Evolutionary conservation across 2,113 vertebrate genomes (phyloP).

Genomic region (Zingel zingel): DNA sequence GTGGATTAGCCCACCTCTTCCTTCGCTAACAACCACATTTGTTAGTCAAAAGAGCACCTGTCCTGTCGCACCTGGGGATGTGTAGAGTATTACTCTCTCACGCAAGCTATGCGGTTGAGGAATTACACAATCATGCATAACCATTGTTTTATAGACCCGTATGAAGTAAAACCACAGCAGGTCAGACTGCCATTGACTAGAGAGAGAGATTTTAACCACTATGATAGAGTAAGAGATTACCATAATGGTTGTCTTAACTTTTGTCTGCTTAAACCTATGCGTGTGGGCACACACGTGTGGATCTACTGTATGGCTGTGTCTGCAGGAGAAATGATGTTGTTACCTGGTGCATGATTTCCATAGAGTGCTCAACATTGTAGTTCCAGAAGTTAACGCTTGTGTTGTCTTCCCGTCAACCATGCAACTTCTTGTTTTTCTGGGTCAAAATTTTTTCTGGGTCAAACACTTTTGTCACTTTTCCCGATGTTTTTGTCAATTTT

Average conservation of each 20-base stretch:
- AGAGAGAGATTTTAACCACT: background rate
- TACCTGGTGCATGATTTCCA: no score
- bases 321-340: no score
- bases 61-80: slow-evolving; percentile 1
- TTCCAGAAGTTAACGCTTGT: no score
- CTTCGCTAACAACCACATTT: slow-evolving; percentile 44
- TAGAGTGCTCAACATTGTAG: no score
- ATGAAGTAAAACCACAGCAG: background rate
- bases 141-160: background rate
- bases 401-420: no score
- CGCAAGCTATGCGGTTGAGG: background rate
- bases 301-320: background rate
- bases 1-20: slow-evolving; percentile 2
- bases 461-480: no score
- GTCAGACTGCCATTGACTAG: background rate
- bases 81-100: slow-evolving; percentile 10
- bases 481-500: no score
- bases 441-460: no score
- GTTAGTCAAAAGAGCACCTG: slow-evolving; percentile 68
- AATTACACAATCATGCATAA: slow-evolving; percentile 18
- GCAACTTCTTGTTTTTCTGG: no score
- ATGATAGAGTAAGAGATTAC: background rate
- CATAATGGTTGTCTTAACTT: background rate
- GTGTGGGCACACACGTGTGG: background rate
- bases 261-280: background rate